Percentiles rank a stretch among this genome's conserved stretches.
phyloP scores from a whole-genome alignment of 2,888 invertebrate genomes.

The Lepidochrysops patricia region DNA sequence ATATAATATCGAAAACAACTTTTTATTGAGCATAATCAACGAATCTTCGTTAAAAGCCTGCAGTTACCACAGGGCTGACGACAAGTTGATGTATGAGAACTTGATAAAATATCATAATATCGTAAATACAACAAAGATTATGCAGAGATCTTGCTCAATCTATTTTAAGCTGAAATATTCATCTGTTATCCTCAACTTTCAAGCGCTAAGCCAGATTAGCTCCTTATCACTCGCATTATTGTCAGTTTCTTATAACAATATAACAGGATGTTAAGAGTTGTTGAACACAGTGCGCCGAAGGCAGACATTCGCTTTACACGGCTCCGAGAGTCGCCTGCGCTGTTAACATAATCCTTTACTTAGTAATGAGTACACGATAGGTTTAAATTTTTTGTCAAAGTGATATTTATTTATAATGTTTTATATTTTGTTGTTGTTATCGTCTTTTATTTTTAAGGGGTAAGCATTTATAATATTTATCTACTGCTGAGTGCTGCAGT shows the following conservation, averaged over 20 bases:
- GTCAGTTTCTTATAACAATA: neutral
- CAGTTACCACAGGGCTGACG: too few species aligned
- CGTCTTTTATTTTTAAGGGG: constrained; percentile 3
- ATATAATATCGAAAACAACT: too few species aligned
- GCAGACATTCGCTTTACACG: neutral
- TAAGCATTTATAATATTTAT: neutral
- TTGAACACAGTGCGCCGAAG: constrained; percentile 7
- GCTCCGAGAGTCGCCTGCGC: neutral
- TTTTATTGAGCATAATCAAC: too few species aligned
- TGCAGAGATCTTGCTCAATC: neutral
- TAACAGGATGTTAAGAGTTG: neutral
- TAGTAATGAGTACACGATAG: neutral
- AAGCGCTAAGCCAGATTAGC: neutral
- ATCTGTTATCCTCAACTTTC: neutral
- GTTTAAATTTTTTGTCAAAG: neutral
- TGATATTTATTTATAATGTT: neutral
- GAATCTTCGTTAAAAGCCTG: too few species aligned
- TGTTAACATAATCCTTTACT: neutral
- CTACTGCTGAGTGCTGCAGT: neutral
- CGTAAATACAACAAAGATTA: too few species aligned
- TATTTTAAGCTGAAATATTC: neutral
- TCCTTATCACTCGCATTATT: neutral
- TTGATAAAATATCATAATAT: too few species aligned
- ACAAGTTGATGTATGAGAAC: too few species aligned
- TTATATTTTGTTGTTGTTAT: neutral